phyloP scores from a whole-genome alignment of 2,113 vertebrate genomes.

The Myrmophylax atrothorax region DNA sequence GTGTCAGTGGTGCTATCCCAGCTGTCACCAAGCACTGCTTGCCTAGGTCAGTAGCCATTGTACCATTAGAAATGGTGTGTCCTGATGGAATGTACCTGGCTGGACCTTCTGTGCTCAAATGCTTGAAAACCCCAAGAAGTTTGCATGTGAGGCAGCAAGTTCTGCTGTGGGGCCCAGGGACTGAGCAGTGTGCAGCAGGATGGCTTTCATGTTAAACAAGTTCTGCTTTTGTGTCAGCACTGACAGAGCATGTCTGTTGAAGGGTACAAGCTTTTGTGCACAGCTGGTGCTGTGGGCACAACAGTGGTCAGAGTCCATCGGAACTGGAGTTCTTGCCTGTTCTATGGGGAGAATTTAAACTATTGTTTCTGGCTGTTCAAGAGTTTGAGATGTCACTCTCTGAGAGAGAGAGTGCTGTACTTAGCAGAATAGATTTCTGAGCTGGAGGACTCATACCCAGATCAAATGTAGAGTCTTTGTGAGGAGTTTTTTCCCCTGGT shows the following conservation, averaged over 20 bases:
- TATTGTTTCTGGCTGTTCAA: not conserved
- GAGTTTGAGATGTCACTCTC: not conserved
- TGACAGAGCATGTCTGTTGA: not conserved
- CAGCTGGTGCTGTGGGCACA: not conserved
- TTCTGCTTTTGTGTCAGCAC: not conserved
- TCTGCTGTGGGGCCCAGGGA: not conserved
- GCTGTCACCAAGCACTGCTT: not conserved
- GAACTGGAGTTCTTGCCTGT: not conserved
- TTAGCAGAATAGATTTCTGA: not conserved
- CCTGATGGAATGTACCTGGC: not conserved
- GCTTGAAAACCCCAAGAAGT: not conserved
- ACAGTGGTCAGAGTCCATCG: not conserved
- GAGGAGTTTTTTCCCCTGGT: not conserved
- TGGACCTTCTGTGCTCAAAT: not conserved
- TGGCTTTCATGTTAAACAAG: not conserved
- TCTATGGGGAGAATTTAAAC: not conserved
- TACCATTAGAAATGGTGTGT: accelerated
- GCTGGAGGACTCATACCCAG: not conserved
- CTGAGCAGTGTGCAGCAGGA: not conserved
- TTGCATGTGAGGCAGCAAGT: not conserved
- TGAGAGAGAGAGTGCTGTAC: not conserved
- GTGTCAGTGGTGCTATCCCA: not conserved
- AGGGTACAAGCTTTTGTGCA: not conserved
- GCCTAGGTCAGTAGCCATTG: too few relatives aligned
- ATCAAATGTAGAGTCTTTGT: not conserved